These are phyloP conservation scores for Sceliomorpha sp. DNA, from an alignment of 2,888 invertebrate species.

Conservation along the genomic window DNA sequence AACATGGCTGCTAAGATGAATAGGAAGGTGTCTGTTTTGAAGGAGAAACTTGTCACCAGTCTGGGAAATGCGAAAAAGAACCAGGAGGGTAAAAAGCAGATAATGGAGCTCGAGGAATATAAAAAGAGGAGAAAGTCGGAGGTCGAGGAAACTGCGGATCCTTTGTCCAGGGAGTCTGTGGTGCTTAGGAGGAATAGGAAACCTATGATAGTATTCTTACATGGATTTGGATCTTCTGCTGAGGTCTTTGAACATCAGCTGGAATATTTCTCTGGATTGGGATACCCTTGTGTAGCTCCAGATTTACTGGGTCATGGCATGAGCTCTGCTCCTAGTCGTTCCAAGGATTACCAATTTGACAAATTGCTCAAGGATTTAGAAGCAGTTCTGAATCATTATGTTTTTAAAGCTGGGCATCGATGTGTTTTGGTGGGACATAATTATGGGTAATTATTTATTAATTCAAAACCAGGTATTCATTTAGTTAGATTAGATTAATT, in stretches of 20 bases:
- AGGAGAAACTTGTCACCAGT: conserved; percentile 61
- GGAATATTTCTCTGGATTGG: conserved; percentile 82
- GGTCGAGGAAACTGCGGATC: conserved; percentile 30
- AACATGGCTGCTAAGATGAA: conserved; percentile 61
- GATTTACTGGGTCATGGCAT: conserved; percentile 86
- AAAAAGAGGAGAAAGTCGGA: conserved; percentile 60
- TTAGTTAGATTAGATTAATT: too few species aligned
- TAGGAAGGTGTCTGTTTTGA: conserved; percentile 63
- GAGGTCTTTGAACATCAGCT: conserved; percentile 84
- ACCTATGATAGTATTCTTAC: conserved; percentile 84
- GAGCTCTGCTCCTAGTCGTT: conserved; percentile 83
- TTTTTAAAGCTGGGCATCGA: conserved; percentile 81
- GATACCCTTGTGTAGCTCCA: conserved; percentile 85
- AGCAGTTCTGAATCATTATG: conserved; percentile 84
- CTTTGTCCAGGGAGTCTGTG: conserved; percentile 58
- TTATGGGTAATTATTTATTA: conserved; percentile 83
- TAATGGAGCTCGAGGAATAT: conserved; percentile 63
- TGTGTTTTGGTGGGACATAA: conserved; percentile 86
- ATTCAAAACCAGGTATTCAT: background rate
- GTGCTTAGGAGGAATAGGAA: conserved; percentile 73
- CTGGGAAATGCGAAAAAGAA: conserved; percentile 43
- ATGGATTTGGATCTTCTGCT: conserved; percentile 85
- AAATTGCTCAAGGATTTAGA: conserved; percentile 83
- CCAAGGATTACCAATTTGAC: conserved; percentile 83
- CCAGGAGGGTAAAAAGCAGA: conserved; percentile 28